Conservation (phyloP, 2,797 vertebrate species). For the Peromyscus aztecus region DNA sequence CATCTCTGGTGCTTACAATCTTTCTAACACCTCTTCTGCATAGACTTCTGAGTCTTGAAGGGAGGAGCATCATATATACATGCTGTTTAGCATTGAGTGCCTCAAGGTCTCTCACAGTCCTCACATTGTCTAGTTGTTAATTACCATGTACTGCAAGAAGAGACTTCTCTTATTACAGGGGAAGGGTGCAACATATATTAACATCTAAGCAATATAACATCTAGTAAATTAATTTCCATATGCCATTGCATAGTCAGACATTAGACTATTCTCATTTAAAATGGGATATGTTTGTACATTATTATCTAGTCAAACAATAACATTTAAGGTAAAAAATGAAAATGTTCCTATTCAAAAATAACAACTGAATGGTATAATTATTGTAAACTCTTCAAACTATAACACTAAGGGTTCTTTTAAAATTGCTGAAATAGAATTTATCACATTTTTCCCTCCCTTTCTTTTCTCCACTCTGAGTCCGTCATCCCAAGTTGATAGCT, state of each 20-base stretch:
- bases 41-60: too few species aligned
- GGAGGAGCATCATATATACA: too few species aligned
- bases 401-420: background rate
- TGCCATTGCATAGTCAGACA: background rate
- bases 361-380: background rate
- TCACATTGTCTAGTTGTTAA: background rate
- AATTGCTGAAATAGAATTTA: background rate
- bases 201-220: constrained; percentile 42
- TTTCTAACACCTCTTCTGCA: background rate
- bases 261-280: constrained; percentile 36
- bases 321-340: background rate
- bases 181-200: background rate
- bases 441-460: background rate
- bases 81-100: background rate
- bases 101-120: background rate
- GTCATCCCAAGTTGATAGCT: background rate
- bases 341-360: background rate
- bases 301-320: background rate
- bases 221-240: constrained; percentile 36
- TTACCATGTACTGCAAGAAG: background rate
- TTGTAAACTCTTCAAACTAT: background rate
- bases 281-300: background rate
- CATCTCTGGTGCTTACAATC: background rate
- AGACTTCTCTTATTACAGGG: background rate
- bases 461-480: background rate